Evolutionary conservation across 2,797 vertebrate genomes (phyloP), one percentile per base, ranked within the genome.

Genomic region (Pampus argenteus): DNA sequence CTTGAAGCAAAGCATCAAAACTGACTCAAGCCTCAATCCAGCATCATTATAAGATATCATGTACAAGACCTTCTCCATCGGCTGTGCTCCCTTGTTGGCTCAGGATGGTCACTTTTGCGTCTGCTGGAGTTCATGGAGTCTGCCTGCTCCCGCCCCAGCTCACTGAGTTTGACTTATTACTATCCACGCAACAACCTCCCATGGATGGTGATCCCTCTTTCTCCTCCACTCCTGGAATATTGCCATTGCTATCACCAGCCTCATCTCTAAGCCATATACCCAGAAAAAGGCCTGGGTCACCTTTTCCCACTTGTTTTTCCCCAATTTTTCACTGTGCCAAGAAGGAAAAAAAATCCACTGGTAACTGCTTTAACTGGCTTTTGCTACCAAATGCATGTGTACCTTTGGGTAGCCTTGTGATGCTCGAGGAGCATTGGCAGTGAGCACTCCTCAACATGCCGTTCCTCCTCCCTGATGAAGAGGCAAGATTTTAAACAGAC

Each of bases 301-400:
- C 9, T 23, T 20, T 50, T 52, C 34, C 36, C n/a, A n/a, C n/a
- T n/a, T n/a, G n/a, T n/a, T n/a, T 23, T 20, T 50, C 45, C 34
- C 36, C 3, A 36, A 10, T 66, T 42, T 50, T 62, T 57, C 3
- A 56, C 26, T 4, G 26, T 54, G 17, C 20, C 18, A 59, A 36
- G 18, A 64, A 66, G 44, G 26, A 66, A 34, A 7, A 7, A 11
- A 9, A 67, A 76, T 58, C 4, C 23, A 54, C 29, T 57, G 26
- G 36, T 45, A 20, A 47, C 14, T 66, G 47, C 23, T 2, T 2
- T 51, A 65, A 57, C 31, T 49, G 29, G 10, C 3, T 65, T 55
- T 60, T 61, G 6, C 57, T 36, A 15, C 15, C 20, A 45, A 69
- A 57, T 26, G 10, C 6, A 59, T 25, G 31, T 20, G 6, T 29